A percentile compares a stretch with the other conserved stretches of the same genome.
These are phyloP conservation scores for Rhamphomyia laevipes DNA, from an alignment of 2,888 invertebrate genomes.

Conservation along the genomic window DNA sequence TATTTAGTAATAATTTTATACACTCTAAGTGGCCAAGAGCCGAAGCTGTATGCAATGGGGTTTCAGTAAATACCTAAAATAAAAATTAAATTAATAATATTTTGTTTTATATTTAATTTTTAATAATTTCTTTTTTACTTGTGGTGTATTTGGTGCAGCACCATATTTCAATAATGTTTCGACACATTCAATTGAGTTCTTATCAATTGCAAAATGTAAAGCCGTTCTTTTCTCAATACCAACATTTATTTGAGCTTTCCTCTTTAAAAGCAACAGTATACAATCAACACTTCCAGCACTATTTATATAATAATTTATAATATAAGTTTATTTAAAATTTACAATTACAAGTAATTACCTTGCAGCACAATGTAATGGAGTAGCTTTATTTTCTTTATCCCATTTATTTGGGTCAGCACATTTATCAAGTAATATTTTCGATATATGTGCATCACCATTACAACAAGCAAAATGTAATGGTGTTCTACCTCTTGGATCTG, in stretches of 20 bases:
- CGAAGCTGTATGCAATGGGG: constrained; percentile 72
- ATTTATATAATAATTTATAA: constrained; percentile 1
- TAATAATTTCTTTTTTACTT: constrained; percentile 39
- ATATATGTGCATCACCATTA: constrained; percentile 58
- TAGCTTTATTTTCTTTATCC: constrained; percentile 57
- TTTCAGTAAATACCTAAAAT: constrained; percentile 64
- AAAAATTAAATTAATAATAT: neutral
- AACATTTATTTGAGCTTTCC: constrained; percentile 70
- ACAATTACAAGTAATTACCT: constrained; percentile 35
- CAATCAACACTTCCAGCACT: constrained; percentile 36
- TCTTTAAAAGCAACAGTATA: constrained; percentile 49
- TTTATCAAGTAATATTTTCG: constrained; percentile 53
- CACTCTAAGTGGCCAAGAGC: constrained; percentile 57
- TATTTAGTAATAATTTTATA: constrained; percentile 57
- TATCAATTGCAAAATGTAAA: constrained; percentile 73
- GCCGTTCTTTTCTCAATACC: constrained; percentile 60
- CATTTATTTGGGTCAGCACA: constrained; percentile 60
- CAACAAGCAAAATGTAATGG: constrained; percentile 69
- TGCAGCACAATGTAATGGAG: constrained; percentile 69
- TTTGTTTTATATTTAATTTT: neutral
- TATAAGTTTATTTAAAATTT: neutral
- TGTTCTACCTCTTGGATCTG: constrained; percentile 56
- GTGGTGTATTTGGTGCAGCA: constrained; percentile 72
- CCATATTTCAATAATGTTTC: constrained; percentile 60
- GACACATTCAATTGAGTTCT: constrained; percentile 61